Evolutionary conservation across 2,888 invertebrate species (phyloP).

Genomic region (Drosophila histrio): DNA sequence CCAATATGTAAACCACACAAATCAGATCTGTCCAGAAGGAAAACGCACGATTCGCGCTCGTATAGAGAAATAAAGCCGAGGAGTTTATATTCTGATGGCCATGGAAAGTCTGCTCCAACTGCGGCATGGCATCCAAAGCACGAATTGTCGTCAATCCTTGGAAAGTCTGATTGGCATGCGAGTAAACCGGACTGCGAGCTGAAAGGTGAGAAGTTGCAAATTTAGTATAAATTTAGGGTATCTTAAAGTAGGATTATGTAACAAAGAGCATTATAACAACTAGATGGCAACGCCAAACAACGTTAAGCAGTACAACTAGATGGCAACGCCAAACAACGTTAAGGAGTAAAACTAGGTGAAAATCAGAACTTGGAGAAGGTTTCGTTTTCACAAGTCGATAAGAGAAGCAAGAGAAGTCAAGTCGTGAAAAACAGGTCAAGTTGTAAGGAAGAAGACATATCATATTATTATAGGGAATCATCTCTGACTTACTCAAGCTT

Average conservation of each 20-base stretch:
- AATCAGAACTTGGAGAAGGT: background rate
- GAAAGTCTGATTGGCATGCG: slow-evolving; percentile 90
- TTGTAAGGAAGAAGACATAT: no score
- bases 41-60: slow-evolving; percentile 95
- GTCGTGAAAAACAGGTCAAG: no score
- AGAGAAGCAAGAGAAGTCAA: no score
- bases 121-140: slow-evolving; percentile 87
- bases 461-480: no score
- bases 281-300: no score
- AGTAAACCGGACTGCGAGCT: slow-evolving; percentile 92
- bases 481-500: slow-evolving; percentile 75
- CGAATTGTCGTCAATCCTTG: slow-evolving; percentile 91
- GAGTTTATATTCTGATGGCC: slow-evolving; percentile 88
- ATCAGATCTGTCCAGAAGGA: slow-evolving; percentile 96
- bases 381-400: no score
- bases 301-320: no score
- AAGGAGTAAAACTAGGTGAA: no score
- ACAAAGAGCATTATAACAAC: no score
- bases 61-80: slow-evolving; percentile 91
- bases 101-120: slow-evolving; percentile 87
- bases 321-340: no score
- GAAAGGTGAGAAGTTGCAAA: background rate
- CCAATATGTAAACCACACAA: slow-evolving; percentile 92
- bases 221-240: no score
- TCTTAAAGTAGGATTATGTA: no score